Percentiles rank a stretch among this genome's conserved stretches.
Evolutionary conservation across 2,797 vertebrate genomes (phyloP).

Genomic region (Meda fulgida): DNA sequence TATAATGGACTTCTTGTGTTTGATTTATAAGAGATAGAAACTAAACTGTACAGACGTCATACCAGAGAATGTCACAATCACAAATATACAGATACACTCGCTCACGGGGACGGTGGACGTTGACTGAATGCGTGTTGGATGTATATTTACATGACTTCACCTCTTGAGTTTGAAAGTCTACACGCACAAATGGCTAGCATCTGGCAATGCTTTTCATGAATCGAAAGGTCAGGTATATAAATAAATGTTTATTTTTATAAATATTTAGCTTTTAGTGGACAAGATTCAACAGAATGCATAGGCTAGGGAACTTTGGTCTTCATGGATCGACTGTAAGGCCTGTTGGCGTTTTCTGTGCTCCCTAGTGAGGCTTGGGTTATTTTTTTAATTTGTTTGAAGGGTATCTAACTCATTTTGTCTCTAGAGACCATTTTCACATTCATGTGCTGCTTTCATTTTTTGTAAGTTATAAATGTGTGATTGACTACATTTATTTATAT

Average conservation of each 20-base stretch:
- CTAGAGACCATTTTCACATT: conserved; percentile 75
- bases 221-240: conserved; percentile 72
- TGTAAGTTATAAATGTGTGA: conserved; percentile 84
- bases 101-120: neutral
- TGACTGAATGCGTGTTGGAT: conserved; percentile 35
- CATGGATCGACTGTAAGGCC: neutral
- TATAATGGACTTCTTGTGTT: neutral
- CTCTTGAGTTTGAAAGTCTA: conserved; percentile 34
- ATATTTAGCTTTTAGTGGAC: conserved; percentile 63
- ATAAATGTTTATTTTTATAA: conserved; percentile 76
- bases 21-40: neutral
- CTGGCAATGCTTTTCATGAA: conserved; percentile 72
- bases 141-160: conserved; percentile 45
- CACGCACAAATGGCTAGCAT: conserved; percentile 68
- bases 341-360: neutral
- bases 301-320: conserved; percentile 7
- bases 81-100: neutral
- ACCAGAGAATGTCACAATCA: neutral
- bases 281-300: conserved; percentile 41
- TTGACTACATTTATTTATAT: conserved; percentile 80
- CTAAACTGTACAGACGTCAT: neutral
- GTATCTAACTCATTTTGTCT: conserved; percentile 49
- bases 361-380: neutral
- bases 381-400: conserved; percentile 32
- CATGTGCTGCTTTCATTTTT: conserved; percentile 78